These are phyloP conservation scores for Protodeltote pygarga DNA, from an alignment of 2,888 invertebrate species.

Conservation along the genomic window DNA sequence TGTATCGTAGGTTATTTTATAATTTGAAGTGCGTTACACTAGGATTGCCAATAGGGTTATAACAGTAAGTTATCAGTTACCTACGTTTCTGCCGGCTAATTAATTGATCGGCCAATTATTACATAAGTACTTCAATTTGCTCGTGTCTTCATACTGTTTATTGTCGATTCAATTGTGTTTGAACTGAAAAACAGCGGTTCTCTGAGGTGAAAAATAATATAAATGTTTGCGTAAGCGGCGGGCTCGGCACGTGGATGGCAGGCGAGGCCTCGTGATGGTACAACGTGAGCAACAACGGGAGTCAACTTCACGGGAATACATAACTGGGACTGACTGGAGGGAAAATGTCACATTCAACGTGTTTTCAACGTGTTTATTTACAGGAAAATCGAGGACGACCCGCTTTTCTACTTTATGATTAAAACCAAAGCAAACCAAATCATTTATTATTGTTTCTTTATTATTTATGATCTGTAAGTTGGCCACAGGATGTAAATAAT, in stretches of 20 bases:
- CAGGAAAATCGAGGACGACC: constrained; percentile 4
- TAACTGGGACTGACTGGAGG: constrained; percentile 31
- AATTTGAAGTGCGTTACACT: no score
- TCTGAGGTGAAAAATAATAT: constrained; percentile 57
- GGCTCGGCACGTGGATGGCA: constrained; percentile 55
- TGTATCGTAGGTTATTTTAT: no score
- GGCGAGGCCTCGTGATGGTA: constrained; percentile 63
- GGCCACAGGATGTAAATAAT: not conserved
- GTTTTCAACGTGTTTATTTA: constrained; percentile 20
- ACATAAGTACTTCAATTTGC: constrained; percentile 4
- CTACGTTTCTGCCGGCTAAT: constrained; percentile 3
- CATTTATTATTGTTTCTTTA: no score
- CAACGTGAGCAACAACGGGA: constrained; percentile 66
- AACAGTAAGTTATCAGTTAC: not conserved
- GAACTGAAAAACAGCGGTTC: constrained; percentile 43
- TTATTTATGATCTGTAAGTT: not conserved
- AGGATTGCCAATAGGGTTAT: no score
- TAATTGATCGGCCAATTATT: constrained; percentile 10
- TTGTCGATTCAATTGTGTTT: constrained; percentile 16
- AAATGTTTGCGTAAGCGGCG: constrained; percentile 60
- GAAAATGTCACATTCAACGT: constrained; percentile 35
- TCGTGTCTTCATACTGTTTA: constrained; percentile 3
- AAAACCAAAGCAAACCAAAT: not conserved
- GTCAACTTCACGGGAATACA: constrained; percentile 34
- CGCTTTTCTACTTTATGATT: not conserved